Conservation (phyloP, 1,140 invertebrate species). For the Ceratina japonica region DNA sequence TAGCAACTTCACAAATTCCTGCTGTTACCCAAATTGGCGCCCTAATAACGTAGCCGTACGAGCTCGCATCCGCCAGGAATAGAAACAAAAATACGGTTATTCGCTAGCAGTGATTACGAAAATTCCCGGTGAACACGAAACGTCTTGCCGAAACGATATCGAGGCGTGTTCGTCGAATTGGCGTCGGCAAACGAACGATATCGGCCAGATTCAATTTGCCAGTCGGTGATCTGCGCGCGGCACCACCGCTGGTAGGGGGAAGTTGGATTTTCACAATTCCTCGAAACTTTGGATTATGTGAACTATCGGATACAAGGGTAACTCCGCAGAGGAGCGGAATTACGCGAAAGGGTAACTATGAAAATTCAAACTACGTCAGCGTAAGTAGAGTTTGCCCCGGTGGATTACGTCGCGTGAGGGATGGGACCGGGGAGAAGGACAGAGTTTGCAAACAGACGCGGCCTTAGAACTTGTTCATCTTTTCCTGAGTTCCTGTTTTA, state of each 20-base stretch:
- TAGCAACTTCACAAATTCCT: too few species aligned
- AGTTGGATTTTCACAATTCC: slow-evolving; percentile 14
- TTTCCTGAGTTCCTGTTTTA: too few species aligned
- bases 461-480: slow-evolving; percentile 15
- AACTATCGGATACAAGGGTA: slow-evolving; percentile 10
- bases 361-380: slow-evolving; percentile 44
- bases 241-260: too few species aligned
- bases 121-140: not conserved
- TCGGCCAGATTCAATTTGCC: slow-evolving; percentile 10
- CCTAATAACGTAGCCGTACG: too few species aligned
- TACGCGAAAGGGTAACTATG: slow-evolving; percentile 32
- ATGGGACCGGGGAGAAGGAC: not conserved
- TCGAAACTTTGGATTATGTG: slow-evolving; percentile 26
- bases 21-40: too few species aligned
- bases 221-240: not conserved
- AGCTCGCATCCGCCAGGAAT: too few species aligned
- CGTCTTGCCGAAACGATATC: not conserved
- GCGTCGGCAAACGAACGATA: slow-evolving; percentile 12
- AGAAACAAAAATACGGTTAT: too few species aligned
- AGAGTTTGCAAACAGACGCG: slow-evolving; percentile 28
- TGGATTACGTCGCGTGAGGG: slow-evolving; percentile 7
- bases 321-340: slow-evolving; percentile 1
- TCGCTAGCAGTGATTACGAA: not conserved
- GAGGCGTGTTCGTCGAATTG: not conserved
- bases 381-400: slow-evolving; percentile 27